phyloP scores from a whole-genome alignment of 2,888 invertebrate genomes.

The Drosophila pseudotalamancana region DNA sequence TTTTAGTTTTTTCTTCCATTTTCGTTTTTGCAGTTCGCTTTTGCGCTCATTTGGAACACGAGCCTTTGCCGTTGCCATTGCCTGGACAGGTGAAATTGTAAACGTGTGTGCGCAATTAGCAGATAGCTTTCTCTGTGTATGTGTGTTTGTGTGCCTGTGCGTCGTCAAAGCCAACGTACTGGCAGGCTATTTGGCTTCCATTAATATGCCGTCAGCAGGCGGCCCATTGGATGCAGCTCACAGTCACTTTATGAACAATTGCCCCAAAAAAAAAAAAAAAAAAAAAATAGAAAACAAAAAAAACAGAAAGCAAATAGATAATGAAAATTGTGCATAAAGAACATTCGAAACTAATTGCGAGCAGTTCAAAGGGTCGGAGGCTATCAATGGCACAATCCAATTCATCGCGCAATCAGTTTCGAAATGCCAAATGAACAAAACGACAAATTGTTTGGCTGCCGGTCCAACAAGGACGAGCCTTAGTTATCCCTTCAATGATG shows the following conservation, averaged over 20 bases:
- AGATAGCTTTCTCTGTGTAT: slow-evolving; percentile 28
- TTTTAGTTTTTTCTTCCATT: slow-evolving; percentile 12
- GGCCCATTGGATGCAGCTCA: slow-evolving; percentile 24
- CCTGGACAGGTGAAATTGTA: slow-evolving; percentile 10
- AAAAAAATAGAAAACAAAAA: background rate
- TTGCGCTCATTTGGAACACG: slow-evolving; percentile 43
- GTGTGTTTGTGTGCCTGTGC: background rate
- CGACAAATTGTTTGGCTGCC: slow-evolving; percentile 30
- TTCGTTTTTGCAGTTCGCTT: slow-evolving; percentile 26
- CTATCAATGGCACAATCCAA: slow-evolving; percentile 44
- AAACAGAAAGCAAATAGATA: background rate
- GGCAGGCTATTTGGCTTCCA: slow-evolving; percentile 31
- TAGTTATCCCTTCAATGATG: slow-evolving; percentile 20
- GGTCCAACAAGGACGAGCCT: background rate
- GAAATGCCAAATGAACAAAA: slow-evolving; percentile 45
- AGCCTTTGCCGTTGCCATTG: slow-evolving; percentile 31
- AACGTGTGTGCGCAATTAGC: slow-evolving; percentile 55
- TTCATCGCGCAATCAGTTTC: slow-evolving; percentile 19
- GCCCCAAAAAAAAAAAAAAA: background rate
- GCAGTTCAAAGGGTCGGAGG: slow-evolving; percentile 55
- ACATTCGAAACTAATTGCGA: slow-evolving; percentile 58
- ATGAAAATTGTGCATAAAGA: background rate
- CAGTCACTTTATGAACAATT: slow-evolving; percentile 18
- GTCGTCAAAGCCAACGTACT: slow-evolving; percentile 24
- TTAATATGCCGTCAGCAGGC: slow-evolving; percentile 51